phyloP scores from a whole-genome alignment of 2,797 vertebrate species.

The Cygnus olor region DNA sequence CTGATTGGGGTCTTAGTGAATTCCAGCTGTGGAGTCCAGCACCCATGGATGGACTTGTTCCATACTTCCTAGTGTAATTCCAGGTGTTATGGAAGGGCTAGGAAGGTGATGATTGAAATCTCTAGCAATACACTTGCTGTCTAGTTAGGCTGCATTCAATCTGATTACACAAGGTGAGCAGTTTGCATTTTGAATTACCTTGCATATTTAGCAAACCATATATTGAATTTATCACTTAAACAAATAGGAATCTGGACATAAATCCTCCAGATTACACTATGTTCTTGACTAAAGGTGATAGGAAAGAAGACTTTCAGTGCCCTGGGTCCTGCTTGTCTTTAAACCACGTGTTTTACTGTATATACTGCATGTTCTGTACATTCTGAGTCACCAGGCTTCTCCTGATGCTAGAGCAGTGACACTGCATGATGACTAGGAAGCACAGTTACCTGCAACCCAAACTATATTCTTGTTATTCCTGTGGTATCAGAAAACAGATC shows the following conservation, averaged over 20 bases:
- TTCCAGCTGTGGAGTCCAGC: neutral
- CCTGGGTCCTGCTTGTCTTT: neutral
- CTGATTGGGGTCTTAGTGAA: neutral
- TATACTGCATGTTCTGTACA: neutral
- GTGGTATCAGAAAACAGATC: neutral
- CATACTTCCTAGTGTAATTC: neutral
- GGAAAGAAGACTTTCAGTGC: neutral
- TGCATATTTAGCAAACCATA: neutral
- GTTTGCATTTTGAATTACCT: neutral
- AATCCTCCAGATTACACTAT: neutral
- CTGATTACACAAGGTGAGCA: neutral
- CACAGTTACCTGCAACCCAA: neutral
- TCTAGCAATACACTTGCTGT: neutral
- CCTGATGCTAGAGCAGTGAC: neutral
- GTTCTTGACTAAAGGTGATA: neutral
- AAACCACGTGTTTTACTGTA: neutral
- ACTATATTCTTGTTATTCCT: neutral
- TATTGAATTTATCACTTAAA: neutral
- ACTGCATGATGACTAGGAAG: neutral
- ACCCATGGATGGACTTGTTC: fast-evolving
- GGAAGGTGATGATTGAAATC: neutral
- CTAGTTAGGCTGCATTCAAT: neutral
- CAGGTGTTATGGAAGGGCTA: neutral
- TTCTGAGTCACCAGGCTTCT: neutral
- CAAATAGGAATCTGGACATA: neutral